Evolutionary conservation across 2,888 invertebrate genomes (phyloP).

Genomic region (Macrophya annulata): DNA sequence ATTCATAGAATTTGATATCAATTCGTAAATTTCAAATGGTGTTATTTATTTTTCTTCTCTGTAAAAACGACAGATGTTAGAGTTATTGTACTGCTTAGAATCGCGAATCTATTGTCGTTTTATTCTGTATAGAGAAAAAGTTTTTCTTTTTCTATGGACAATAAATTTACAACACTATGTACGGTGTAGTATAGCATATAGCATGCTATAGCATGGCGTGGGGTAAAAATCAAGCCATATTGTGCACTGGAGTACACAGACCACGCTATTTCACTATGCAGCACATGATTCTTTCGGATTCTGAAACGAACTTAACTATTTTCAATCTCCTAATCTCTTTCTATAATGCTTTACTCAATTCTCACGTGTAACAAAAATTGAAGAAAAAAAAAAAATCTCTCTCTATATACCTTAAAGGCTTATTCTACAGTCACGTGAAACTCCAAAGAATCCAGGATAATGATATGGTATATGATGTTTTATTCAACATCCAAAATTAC

Average conservation of each 20-base stretch:
- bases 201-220: too few relatives aligned
- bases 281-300: not conserved
- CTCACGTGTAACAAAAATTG: not conserved
- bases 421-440: not conserved
- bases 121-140: not conserved
- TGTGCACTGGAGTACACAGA: not conserved
- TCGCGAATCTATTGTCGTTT: conserved; percentile 43
- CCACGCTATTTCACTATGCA: not conserved
- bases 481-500: too few relatives aligned
- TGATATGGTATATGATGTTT: too few relatives aligned
- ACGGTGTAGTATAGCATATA: too few relatives aligned
- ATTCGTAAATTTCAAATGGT: not conserved
- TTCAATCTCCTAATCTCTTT: conserved; percentile 5
- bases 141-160: not conserved
- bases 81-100: not conserved
- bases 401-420: too few relatives aligned
- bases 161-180: not conserved
- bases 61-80: conserved; percentile 36
- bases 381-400: not conserved
- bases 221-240: conserved; percentile 39
- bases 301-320: not conserved
- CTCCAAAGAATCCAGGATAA: not conserved
- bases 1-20: not conserved
- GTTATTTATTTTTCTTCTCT: not conserved
- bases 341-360: not conserved